Evolutionary conservation across 2,113 vertebrate species (phyloP).

Genomic region (Erythrolamprus reginae): DNA sequence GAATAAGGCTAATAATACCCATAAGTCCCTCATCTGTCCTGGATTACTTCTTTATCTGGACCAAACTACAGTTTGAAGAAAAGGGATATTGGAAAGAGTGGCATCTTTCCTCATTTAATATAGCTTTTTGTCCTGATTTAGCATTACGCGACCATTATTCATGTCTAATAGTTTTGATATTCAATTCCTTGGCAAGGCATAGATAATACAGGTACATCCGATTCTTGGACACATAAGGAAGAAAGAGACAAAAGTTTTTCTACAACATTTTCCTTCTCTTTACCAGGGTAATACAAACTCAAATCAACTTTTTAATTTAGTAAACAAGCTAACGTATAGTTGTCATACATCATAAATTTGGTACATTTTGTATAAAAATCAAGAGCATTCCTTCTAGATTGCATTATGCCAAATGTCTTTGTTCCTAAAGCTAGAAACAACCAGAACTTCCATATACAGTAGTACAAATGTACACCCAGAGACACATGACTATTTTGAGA

Average conservation of each 20-base stretch:
- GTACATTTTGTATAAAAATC: slow-evolving; percentile 40
- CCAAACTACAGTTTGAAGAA: neutral
- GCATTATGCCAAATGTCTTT: slow-evolving; percentile 49
- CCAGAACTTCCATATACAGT: slow-evolving; percentile 16
- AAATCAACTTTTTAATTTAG: slow-evolving; percentile 21
- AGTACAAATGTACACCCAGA: slow-evolving; percentile 43
- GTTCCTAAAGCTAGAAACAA: slow-evolving; percentile 19
- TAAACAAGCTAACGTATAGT: slow-evolving; percentile 15
- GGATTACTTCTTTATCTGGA: neutral
- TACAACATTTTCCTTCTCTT: neutral
- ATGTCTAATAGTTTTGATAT: neutral
- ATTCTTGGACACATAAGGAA: neutral
- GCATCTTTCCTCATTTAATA: neutral
- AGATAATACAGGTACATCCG: neutral
- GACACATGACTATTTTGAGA: slow-evolving; percentile 32
- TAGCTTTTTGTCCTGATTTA: neutral
- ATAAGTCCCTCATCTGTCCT: neutral
- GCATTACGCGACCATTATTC: neutral
- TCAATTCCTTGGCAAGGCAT: neutral
- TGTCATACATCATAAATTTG: slow-evolving; percentile 35
- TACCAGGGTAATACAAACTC: slow-evolving; percentile 1
- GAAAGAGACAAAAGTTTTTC: neutral
- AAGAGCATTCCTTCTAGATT: neutral
- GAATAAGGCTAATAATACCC: neutral
- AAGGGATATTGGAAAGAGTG: neutral